A percentile compares a stretch with the other conserved stretches of the same genome.
These are phyloP conservation scores for Zalophus californianus DNA, from an alignment of 2,797 vertebrate genomes.

Conservation along the genomic window DNA sequence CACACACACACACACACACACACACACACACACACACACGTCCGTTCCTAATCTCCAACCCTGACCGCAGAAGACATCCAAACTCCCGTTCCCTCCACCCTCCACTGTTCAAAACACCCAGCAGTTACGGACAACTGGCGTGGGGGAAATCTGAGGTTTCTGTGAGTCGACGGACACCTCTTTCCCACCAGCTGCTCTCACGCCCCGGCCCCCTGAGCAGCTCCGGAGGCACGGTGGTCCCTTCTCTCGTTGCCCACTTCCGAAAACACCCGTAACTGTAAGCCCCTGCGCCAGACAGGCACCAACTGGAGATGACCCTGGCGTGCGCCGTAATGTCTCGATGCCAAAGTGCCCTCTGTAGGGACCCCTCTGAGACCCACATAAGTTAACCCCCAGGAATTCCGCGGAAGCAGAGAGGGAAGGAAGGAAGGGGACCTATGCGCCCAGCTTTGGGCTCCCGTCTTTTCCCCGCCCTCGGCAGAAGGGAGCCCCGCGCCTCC, in stretches of 20 bases:
- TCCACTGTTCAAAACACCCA: neutral
- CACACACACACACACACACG: neutral
- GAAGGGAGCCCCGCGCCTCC: neutral
- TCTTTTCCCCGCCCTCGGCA: neutral
- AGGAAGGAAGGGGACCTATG: too few relatives aligned
- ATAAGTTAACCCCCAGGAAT: neutral
- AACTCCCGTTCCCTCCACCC: neutral
- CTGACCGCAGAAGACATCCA: neutral
- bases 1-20: neutral
- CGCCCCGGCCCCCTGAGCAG: rapidly evolving
- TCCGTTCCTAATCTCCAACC: neutral
- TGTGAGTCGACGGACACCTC: neutral
- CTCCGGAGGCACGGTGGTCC: neutral
- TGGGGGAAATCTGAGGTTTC: neutral
- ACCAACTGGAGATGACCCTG: neutral
- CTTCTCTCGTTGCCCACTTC: neutral
- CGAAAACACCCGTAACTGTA: neutral
- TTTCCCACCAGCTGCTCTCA: neutral
- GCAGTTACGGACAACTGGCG: neutral
- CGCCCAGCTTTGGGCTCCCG: neutral
- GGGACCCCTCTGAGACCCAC: neutral
- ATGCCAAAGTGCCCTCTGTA: neutral
- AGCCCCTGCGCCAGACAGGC: neutral
- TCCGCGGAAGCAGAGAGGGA: neutral
- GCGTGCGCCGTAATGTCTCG: rapidly evolving